Conservation (phyloP, 2,113 vertebrate species). For the Eretmochelys imbricata region DNA sequence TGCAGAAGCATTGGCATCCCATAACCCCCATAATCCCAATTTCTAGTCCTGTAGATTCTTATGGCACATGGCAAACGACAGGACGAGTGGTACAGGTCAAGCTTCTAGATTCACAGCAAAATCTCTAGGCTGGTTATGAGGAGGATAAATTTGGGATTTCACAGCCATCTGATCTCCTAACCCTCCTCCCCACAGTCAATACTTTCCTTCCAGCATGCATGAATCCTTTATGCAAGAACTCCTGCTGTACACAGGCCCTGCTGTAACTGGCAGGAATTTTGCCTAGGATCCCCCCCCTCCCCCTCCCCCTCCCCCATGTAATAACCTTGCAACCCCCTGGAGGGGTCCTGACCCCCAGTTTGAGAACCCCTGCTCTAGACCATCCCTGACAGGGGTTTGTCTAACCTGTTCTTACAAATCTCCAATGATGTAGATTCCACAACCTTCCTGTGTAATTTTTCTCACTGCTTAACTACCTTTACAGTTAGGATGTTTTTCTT, state of each 20-base stretch:
- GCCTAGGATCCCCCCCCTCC: background rate
- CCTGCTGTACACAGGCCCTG: rapidly evolving
- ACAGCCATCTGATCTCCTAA: background rate
- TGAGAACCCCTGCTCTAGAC: too few relatives aligned
- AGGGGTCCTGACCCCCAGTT: too few relatives aligned
- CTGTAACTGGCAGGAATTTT: background rate
- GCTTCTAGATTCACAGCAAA: background rate
- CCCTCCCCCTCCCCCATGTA: too few relatives aligned
- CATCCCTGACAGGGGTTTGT: too few relatives aligned
- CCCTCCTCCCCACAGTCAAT: background rate
- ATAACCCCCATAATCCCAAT: background rate
- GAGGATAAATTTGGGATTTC: background rate
- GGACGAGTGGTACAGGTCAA: background rate
- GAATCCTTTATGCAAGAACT: background rate
- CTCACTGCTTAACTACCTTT: too few relatives aligned
- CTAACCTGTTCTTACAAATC: too few relatives aligned
- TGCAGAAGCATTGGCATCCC: background rate
- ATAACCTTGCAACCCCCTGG: too few relatives aligned
- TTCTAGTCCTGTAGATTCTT: background rate
- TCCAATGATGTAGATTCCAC: too few relatives aligned
- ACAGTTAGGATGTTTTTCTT: too few relatives aligned
- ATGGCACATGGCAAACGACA: background rate
- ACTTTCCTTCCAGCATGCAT: background rate
- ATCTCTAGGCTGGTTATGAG: background rate
- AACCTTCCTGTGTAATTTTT: too few relatives aligned